A percentile compares a stretch with the other conserved stretches of the same genome.
phyloP scores from a whole-genome alignment of 2,797 vertebrate species.

The Petrocephalus schoutedeni region DNA sequence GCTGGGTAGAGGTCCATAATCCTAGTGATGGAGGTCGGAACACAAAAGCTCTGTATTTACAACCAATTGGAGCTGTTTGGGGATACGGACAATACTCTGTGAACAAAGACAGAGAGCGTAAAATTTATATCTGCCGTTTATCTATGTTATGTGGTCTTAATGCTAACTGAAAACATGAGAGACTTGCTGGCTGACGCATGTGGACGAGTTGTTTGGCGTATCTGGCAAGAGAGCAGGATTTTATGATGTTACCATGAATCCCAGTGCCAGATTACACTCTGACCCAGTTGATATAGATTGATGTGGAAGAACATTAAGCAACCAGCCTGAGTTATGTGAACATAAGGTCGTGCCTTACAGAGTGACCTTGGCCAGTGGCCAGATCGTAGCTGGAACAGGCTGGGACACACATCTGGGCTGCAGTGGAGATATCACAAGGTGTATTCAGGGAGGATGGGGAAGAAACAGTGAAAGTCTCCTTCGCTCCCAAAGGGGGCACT shows the following conservation, averaged over 20 bases:
- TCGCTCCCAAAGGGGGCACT: constrained; percentile 33
- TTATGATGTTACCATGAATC: constrained; percentile 36
- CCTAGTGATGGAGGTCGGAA: not conserved
- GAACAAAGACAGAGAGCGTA: not conserved
- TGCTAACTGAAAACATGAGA: constrained; percentile 14
- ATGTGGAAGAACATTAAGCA: constrained; percentile 40
- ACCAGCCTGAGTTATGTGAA: constrained; percentile 43
- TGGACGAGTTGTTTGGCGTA: constrained; percentile 38
- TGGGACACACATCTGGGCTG: not conserved
- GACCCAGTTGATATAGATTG: constrained; percentile 50
- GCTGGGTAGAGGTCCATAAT: constrained; percentile 35
- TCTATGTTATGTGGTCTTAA: constrained; percentile 19
- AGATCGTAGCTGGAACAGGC: not conserved
- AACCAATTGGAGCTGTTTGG: constrained; percentile 43
- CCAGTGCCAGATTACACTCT: constrained; percentile 54
- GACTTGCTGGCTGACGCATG: not conserved
- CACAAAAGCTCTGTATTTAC: constrained; percentile 2
- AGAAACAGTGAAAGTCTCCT: not conserved
- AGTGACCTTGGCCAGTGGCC: constrained; percentile 19
- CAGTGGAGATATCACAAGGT: not conserved
- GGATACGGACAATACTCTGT: constrained; percentile 1
- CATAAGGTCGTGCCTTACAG: constrained; percentile 43
- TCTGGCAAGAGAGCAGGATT: constrained; percentile 19
- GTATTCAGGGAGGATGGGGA: not conserved
- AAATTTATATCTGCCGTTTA: constrained; percentile 31